These are phyloP conservation scores for Phenacoccus solenopsis DNA, from an alignment of 1,140 invertebrate species.

Conservation along the genomic window DNA sequence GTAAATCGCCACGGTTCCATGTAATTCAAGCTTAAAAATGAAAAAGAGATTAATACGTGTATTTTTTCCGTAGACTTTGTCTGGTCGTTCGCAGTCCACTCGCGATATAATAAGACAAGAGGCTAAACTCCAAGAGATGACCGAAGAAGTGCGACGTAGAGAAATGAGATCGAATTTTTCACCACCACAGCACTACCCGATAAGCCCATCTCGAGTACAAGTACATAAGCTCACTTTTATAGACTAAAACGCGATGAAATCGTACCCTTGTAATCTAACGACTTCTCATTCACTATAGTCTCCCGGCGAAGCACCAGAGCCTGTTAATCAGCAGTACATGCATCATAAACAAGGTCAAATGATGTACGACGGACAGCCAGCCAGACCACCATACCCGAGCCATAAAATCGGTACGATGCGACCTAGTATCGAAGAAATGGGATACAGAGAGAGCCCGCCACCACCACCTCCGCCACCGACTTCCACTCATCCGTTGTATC, in stretches of 20 bases:
- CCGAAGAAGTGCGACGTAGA: slow-evolving; percentile 60
- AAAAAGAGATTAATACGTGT: too few relatives aligned
- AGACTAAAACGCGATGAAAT: too few relatives aligned
- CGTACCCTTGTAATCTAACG: too few relatives aligned
- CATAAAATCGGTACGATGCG: neutral
- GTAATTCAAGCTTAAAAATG: neutral
- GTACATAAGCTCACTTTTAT: too few relatives aligned
- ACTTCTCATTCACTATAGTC: neutral
- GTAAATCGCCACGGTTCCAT: too few relatives aligned
- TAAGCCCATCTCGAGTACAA: slow-evolving; percentile 23
- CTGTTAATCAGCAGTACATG: neutral
- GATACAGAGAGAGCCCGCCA: slow-evolving; percentile 43
- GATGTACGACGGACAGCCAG: neutral
- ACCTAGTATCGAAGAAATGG: slow-evolving; percentile 20
- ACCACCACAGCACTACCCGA: slow-evolving; percentile 23
- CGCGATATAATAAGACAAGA: slow-evolving; percentile 51
- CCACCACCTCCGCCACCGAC: slow-evolving; percentile 53
- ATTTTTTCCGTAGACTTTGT: slow-evolving; percentile 25
- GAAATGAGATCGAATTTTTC: slow-evolving; percentile 42
- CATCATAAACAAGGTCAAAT: neutral
- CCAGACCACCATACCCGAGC: neutral
- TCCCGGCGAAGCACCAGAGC: neutral
- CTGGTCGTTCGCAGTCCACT: slow-evolving; percentile 38
- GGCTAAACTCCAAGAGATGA: slow-evolving; percentile 69
- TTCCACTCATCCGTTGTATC: slow-evolving; percentile 56